Evolutionary conservation across 2,888 invertebrate species (phyloP), one percentile per base, ranked within the genome.

Genomic region (Camptogramma bilineatum): DNA sequence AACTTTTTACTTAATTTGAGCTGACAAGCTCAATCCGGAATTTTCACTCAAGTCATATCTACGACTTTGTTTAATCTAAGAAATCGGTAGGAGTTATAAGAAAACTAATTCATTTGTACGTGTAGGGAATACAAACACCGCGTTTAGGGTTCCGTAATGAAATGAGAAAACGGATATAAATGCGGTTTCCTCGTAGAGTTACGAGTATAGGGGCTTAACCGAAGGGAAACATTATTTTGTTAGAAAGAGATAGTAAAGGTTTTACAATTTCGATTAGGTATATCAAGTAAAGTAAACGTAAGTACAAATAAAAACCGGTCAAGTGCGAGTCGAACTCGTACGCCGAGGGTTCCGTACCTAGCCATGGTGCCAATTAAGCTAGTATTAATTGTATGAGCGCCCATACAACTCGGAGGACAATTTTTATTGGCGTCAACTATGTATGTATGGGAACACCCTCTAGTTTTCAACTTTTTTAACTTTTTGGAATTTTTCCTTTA

Each of bases 21-120:
- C 21, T 50, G 13, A 7, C 13, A n/a, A 53, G 10, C 19, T 39
- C 19, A 24, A n/a, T n/a, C n/a, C n/a, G n/a, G 7, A 28, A 24
- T 24, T 24, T 8, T 8, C 7, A 39, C n/a, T 16, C 3, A 17
- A 44, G 28, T 42, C 28, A 0, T 51, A 34, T 55, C 47, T 46
- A 55, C 54, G 21, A 50, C n/a, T 34, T 19, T 46, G 13, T 47
- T 46, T 4, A 16, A 28, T 51, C 50, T 19, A 7, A 28, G 19
- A 8, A 31, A 24, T 28, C 59, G 47, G 59, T 54, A 60, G 50
- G 57, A 64, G 52, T 51, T 54, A 62, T 59, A 66, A 64, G 54
- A 60, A 71, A 72, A 69, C 70, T 63, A 71, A 73, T 74, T 68
- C 60, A 54, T 58, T 8, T 18, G 28, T 47, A 67, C 63, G 70